These are phyloP conservation scores for Antheraea assamensis DNA, from an alignment of 2,888 invertebrate genomes.

Conservation along the genomic window DNA sequence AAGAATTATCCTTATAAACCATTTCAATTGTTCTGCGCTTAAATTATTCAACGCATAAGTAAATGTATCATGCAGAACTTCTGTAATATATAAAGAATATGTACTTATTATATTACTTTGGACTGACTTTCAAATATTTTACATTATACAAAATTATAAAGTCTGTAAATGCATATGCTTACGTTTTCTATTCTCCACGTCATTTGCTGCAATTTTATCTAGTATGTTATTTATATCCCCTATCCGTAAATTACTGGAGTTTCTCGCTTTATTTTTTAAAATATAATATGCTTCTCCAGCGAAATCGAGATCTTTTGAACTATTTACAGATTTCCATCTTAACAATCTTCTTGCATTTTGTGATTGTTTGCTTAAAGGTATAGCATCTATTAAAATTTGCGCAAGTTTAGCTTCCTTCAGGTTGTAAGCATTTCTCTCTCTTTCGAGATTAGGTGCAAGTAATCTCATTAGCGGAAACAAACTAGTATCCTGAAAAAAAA, in stretches of 20 bases:
- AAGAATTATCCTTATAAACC: conserved; percentile 93
- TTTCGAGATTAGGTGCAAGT: conserved; percentile 89
- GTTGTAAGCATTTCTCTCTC: conserved; percentile 90
- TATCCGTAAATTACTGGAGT: conserved; percentile 81
- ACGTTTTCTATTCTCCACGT: conserved; percentile 83
- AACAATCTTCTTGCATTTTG: conserved; percentile 66
- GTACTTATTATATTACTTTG: neutral
- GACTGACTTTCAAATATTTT: neutral
- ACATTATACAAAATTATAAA: neutral
- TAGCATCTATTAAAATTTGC: conserved; percentile 87
- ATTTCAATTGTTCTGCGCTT: conserved; percentile 91
- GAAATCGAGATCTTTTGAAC: conserved; percentile 86
- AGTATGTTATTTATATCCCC: conserved; percentile 88
- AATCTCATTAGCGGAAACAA: conserved; percentile 90
- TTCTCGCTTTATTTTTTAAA: conserved; percentile 80
- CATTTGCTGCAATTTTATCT: conserved; percentile 87
- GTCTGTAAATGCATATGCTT: conserved; percentile 28
- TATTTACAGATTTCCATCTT: conserved; percentile 72
- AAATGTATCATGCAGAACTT: conserved; percentile 79
- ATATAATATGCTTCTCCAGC: conserved; percentile 89
- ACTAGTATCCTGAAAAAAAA: conserved; percentile 74
- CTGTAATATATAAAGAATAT: conserved; percentile 38
- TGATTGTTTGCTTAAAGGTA: conserved; percentile 86
- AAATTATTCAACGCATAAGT: conserved; percentile 85
- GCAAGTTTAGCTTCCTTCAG: conserved; percentile 90